A percentile compares a stretch with the other conserved stretches of the same genome.
These are phyloP conservation scores for Rhinogobius similis DNA, from an alignment of 2,113 vertebrate species.

Conservation along the genomic window DNA sequence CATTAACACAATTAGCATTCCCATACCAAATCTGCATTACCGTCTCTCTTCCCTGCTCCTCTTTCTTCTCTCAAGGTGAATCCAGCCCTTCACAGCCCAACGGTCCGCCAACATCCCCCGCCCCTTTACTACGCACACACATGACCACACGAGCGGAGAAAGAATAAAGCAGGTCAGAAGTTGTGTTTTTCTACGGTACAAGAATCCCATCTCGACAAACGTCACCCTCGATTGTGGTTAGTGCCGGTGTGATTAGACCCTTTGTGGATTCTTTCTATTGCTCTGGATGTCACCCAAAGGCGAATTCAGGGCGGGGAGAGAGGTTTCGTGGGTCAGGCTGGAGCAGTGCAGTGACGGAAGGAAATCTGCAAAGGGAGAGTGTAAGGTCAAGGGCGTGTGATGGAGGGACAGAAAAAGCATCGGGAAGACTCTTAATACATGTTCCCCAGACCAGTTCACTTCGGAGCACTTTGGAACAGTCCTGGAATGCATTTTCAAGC, in stretches of 20 bases:
- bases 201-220: slow-evolving; percentile 61
- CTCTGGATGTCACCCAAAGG: slow-evolving; percentile 43
- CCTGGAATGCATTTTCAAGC: too few relatives aligned
- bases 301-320: slow-evolving; percentile 15
- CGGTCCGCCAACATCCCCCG: slow-evolving; percentile 60
- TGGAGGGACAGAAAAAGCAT: background rate
- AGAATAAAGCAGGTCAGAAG: slow-evolving; percentile 36
- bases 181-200: slow-evolving; percentile 68
- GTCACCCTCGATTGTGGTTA: slow-evolving; percentile 65
- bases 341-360: background rate
- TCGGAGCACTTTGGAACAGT: too few relatives aligned
- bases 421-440: too few relatives aligned
- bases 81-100: slow-evolving; percentile 72
- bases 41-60: slow-evolving; percentile 1
- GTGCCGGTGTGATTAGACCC: slow-evolving; percentile 54
- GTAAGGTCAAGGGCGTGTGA: background rate
- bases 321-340: background rate
- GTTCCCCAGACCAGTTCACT: too few relatives aligned
- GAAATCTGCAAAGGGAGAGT: background rate
- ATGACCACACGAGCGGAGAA: background rate
- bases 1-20: background rate
- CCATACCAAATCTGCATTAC: background rate
- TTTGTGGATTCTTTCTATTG: slow-evolving; percentile 46
- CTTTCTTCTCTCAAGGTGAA: slow-evolving; percentile 54
- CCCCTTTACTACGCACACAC: slow-evolving; percentile 36